phyloP scores from a whole-genome alignment of 2,888 invertebrate species.

The Caenorhabditis zanzibari region DNA sequence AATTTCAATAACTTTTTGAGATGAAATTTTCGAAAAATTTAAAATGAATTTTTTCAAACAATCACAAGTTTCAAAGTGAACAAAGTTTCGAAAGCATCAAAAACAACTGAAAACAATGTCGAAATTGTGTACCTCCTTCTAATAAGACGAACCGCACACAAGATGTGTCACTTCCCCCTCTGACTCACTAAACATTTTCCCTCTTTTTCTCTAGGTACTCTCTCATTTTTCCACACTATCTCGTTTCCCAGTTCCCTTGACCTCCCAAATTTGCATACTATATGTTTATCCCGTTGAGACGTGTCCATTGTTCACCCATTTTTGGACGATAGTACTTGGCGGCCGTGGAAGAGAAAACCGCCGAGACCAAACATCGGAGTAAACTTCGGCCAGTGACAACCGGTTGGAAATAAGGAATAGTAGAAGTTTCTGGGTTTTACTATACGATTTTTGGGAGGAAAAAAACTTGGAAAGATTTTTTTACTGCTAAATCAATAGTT shows the following conservation, averaged over 20 bases:
- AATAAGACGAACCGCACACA: conserved; percentile 37
- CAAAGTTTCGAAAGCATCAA: background rate
- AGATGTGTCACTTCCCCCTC: conserved; percentile 26
- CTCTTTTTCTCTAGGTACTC: conserved; percentile 14
- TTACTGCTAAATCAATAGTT: too few species aligned
- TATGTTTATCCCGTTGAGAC: background rate
- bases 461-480: too few species aligned
- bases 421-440: too few species aligned
- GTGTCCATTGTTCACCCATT: background rate
- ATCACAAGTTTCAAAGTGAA: too few species aligned
- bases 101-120: conserved; percentile 13
- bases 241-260: background rate
- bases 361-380: conserved; percentile 51
- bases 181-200: conserved; percentile 3
- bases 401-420: background rate
- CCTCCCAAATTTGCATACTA: conserved; percentile 38
- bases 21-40: too few species aligned
- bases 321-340: background rate
- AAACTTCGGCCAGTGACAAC: background rate
- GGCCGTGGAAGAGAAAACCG: conserved; percentile 57
- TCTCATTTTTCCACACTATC: background rate
- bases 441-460: too few species aligned
- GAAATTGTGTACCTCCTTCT: background rate
- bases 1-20: too few species aligned
- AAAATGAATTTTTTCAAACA: too few species aligned